Evolutionary conservation across 2,888 invertebrate genomes (phyloP).

Genomic region (Agrenia bidenticulata): DNA sequence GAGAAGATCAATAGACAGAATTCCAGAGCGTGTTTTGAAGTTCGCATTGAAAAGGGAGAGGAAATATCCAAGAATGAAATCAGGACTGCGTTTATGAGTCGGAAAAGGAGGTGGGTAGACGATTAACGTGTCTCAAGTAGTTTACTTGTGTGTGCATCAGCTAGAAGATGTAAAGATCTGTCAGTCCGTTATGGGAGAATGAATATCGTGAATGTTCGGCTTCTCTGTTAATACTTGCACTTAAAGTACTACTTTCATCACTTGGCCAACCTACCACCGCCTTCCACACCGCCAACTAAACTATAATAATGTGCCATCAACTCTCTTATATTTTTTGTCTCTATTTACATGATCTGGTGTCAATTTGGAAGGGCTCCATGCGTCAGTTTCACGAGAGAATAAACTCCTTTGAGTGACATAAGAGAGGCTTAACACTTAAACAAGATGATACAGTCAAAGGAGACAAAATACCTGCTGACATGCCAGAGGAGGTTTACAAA

Average conservation of each 20-base stretch:
- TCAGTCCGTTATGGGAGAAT: conserved; percentile 10
- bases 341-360: conserved; percentile 10
- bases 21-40: no score
- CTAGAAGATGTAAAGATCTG: conserved; percentile 10
- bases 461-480: conserved; percentile 10
- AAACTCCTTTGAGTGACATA: conserved; percentile 10
- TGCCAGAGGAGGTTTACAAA: background rate
- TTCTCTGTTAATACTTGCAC: conserved; percentile 7
- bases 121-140: conserved; percentile 7
- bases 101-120: conserved; percentile 7
- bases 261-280: background rate
- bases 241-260: conserved; percentile 5
- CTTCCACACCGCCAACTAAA: background rate
- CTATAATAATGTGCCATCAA: conserved; percentile 4
- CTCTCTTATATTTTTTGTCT: background rate
- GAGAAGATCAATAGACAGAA: no score
- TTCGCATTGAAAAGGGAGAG: no score
- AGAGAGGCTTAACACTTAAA: conserved; percentile 11
- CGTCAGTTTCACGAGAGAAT: conserved; percentile 12
- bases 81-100: conserved; percentile 10
- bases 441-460: conserved; percentile 6
- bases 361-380: conserved; percentile 6
- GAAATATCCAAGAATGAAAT: background rate
- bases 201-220: conserved; percentile 8
- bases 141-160: background rate